These are phyloP conservation scores for Addax nasomaculatus DNA, from an alignment of 2,113 vertebrate species.

Conservation along the genomic window DNA sequence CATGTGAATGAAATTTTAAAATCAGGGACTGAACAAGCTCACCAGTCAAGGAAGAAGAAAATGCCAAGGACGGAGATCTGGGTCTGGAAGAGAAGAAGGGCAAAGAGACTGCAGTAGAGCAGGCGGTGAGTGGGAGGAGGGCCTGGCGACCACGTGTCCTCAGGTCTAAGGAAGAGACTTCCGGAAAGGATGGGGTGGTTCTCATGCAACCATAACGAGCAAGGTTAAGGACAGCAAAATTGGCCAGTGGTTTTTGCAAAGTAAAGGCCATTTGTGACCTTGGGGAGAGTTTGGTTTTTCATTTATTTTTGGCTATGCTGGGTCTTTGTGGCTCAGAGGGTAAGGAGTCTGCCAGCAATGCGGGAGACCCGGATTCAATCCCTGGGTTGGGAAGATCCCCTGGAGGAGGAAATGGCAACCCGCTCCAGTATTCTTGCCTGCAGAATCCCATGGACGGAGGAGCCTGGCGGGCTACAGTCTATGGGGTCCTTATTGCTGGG, in stretches of 20 bases:
- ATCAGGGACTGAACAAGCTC: neutral
- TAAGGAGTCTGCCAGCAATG: neutral
- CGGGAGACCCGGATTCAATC: rapidly evolving
- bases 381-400: neutral
- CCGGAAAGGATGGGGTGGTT: neutral
- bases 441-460: too few relatives aligned
- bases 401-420: too few relatives aligned
- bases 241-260: neutral
- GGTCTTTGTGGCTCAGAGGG: neutral
- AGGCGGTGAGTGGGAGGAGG: rapidly evolving
- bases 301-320: neutral
- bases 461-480: too few relatives aligned
- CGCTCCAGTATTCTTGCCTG: too few relatives aligned
- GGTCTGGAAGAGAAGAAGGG: neutral
- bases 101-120: neutral
- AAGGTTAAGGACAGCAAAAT: neutral
- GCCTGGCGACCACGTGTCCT: neutral
- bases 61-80: neutral
- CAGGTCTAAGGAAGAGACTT: neutral
- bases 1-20: neutral
- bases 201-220: rapidly evolving
- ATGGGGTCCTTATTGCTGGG: neutral
- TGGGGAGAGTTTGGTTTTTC: neutral
- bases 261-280: neutral
- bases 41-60: neutral